Evolutionary conservation across 92 coral and sea anemone species (phyloP), one percentile per base, ranked within the genome.

Genomic region (Isaurus tuberculatus): DNA sequence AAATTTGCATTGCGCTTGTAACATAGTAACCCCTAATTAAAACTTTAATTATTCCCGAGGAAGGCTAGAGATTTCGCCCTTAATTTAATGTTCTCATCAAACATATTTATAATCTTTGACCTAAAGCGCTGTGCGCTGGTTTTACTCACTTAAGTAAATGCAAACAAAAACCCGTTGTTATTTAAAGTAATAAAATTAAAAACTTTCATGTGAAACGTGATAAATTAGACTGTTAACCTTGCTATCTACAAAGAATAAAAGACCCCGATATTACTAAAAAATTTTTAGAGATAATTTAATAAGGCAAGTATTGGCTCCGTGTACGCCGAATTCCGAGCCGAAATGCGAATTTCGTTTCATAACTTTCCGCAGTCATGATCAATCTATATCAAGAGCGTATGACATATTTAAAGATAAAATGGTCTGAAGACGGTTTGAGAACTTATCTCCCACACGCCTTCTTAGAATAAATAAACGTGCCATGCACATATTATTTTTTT

Each of bases 31-130:
- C 2, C 82, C 82, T 22, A 77, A 77, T 77, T 77, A 77, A 77
- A 77, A 77, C 69, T 77, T 77, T 77, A 58, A 77, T 77, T 58
- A 57, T 77, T 34, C 55, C 22, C 70, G 27, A 77, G 82, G 82
- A 77, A 77, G 66, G 69, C 70, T 11, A 77, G 64, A 58, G 55
- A 26, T 32, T 77, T 77, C 43, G 19, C 1, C 55, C 70, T 57
- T 77, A 67, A 81, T 85, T 89, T 89, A 85, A 89, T 89, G 70
- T 85, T 80, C 87, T 80, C 65, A 67, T 82, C 89, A 89, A 89
- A 89, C 87, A 89, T 40, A 89, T 86, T 85, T 89, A 89, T 85
- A 89, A 87, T 80, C 79, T 69, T 79, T 74, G 89, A 77, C 89
- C n/a, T 81, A 82, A 36, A 55, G 79, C 84, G 81, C 65, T 89